These are phyloP conservation scores for Ianthella basta DNA, from an alignment of 37 sponge, comb jelly and placozoan species.

Conservation along the genomic window DNA sequence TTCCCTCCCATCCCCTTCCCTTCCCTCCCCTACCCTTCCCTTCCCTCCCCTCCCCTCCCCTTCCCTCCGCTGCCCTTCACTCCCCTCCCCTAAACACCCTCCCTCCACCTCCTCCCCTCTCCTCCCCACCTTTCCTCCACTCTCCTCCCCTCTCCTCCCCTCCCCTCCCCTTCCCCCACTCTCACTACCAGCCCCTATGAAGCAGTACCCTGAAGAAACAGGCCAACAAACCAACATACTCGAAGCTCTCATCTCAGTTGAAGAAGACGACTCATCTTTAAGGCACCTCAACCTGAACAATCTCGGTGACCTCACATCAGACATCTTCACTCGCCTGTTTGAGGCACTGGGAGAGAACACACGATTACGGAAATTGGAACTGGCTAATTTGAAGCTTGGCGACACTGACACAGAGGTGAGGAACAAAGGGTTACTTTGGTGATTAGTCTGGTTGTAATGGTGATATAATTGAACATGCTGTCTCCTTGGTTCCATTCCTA, in stretches of 20 bases:
- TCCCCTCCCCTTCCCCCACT: not conserved
- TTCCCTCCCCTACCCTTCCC: no score
- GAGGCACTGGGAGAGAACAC: not conserved
- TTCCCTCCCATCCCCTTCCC: not conserved
- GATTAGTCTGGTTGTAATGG: no score
- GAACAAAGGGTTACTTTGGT: no score
- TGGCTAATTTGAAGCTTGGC: slow-evolving; percentile 18
- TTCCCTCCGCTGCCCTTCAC: no score
- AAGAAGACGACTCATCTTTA: slow-evolving; percentile 1
- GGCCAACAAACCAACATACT: not conserved
- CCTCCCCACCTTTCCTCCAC: not conserved
- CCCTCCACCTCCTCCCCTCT: slow-evolving; percentile 5
- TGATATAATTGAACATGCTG: no score
- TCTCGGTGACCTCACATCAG: not conserved
- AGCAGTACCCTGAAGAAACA: not conserved
- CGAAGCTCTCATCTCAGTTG: not conserved
- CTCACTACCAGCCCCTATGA: not conserved
- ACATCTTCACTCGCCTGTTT: not conserved
- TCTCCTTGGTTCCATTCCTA: no score
- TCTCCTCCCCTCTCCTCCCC: not conserved
- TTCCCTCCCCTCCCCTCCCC: not conserved
- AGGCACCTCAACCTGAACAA: slow-evolving; percentile 27
- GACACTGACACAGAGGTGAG: slow-evolving; percentile 12
- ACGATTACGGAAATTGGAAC: not conserved
- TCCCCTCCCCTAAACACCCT: no score